A percentile compares a stretch with the other conserved stretches of the same genome.
Evolutionary conservation across 2,113 vertebrate species (phyloP).

Genomic region (Epinephelus moara): DNA sequence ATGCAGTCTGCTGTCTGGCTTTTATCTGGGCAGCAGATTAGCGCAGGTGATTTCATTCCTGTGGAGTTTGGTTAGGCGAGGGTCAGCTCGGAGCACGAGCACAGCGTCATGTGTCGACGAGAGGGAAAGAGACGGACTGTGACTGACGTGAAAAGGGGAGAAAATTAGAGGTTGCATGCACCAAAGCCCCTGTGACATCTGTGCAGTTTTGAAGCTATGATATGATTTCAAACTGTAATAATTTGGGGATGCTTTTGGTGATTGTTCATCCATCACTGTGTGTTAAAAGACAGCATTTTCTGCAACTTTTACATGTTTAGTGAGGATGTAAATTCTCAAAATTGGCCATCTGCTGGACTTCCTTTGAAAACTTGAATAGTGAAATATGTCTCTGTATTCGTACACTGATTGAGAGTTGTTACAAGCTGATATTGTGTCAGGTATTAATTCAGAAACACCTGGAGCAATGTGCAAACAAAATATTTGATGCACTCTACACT

Average conservation of each 20-base stretch:
- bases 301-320: not conserved
- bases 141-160: not conserved
- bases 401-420: not conserved
- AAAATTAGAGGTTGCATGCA: not conserved
- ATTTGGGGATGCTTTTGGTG: not conserved
- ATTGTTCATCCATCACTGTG: not conserved
- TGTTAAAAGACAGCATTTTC: not conserved
- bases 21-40: slow-evolving; percentile 78
- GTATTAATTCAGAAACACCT: slow-evolving; percentile 1
- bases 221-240: not conserved
- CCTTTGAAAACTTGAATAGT: not conserved
- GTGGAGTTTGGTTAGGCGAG: slow-evolving; percentile 41
- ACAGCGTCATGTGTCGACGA: slow-evolving; percentile 7
- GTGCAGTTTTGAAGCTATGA: not conserved
- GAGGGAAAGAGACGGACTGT: slow-evolving; percentile 1
- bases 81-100: slow-evolving; percentile 40
- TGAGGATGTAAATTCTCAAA: not conserved
- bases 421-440: not conserved
- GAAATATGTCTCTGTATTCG: not conserved
- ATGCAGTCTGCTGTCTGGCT: slow-evolving; percentile 77
- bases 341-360: not conserved
- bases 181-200: not conserved
- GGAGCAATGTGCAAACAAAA: not conserved
- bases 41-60: slow-evolving; percentile 75
- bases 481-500: not conserved